Conservation (phyloP, 2,888 invertebrate species). For the Apoderus coryli region DNA sequence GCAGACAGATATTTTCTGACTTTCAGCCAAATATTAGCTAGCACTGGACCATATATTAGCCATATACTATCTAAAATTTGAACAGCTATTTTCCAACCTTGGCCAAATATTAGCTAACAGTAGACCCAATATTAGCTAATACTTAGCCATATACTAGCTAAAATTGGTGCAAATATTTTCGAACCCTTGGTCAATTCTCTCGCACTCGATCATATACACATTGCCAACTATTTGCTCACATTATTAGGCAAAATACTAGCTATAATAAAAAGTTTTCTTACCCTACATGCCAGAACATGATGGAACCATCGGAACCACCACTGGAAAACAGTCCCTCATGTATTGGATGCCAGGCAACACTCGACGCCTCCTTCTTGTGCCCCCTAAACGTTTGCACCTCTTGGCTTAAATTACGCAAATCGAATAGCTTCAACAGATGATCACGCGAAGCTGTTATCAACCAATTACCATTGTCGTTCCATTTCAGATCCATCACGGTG, state of each 20-base stretch:
- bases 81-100: no score
- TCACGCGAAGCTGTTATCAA: constrained; percentile 95
- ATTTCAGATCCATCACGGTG: constrained; percentile 97
- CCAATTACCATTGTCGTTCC: constrained; percentile 99
- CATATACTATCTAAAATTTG: no score
- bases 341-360: constrained; percentile 95
- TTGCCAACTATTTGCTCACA: no score
- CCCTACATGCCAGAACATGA: constrained; percentile 98
- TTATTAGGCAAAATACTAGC: no score
- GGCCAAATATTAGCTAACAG: no score
- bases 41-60: no score
- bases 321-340: constrained; percentile 96
- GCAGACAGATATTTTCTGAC: no score
- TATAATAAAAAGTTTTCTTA: constrained; percentile 37
- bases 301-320: constrained; percentile 96
- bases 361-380: constrained; percentile 97
- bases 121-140: no score
- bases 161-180: not conserved
- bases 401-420: constrained; percentile 86
- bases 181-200: not conserved
- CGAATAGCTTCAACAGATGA: constrained; percentile 93
- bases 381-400: constrained; percentile 97
- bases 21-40: no score
- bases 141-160: not conserved
- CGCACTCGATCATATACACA: no score